phyloP scores from a whole-genome alignment of 2,888 invertebrate genomes.

The Hypsopygia costalis region DNA sequence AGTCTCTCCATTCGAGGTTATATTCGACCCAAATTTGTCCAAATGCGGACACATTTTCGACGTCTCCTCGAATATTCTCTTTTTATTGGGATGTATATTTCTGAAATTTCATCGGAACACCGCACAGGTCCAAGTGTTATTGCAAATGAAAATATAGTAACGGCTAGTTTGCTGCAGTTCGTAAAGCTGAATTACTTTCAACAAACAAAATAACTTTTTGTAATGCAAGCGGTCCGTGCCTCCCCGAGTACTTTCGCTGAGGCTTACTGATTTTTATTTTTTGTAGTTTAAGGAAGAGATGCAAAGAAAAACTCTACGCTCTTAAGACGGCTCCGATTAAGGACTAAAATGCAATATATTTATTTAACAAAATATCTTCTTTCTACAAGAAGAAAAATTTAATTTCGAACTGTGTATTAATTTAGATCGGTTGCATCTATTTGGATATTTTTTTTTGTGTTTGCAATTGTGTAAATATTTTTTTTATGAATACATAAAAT shows the following conservation, averaged over 20 bases:
- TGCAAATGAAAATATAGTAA: conserved; percentile 46
- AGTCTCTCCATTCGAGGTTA: conserved; percentile 56
- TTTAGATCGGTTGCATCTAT: too few species aligned
- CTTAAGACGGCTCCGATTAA: too few species aligned
- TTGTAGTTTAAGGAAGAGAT: conserved; percentile 1
- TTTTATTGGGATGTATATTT: conserved; percentile 66
- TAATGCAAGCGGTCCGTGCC: conserved; percentile 2
- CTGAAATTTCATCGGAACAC: conserved; percentile 46
- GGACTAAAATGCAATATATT: too few species aligned
- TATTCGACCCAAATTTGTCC: conserved; percentile 66
- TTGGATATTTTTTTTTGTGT: too few species aligned
- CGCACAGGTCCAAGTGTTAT: conserved; percentile 37
- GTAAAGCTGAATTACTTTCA: conserved; percentile 22
- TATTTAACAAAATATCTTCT: too few species aligned
- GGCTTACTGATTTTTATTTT: conserved; percentile 5
- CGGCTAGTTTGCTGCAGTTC: conserved; percentile 31
- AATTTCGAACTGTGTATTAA: too few species aligned
- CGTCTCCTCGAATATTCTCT: conserved; percentile 51
- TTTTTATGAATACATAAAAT: too few species aligned
- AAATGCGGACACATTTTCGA: conserved; percentile 63
- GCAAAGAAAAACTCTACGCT: too few species aligned
- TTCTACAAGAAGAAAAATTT: too few species aligned
- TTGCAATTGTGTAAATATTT: too few species aligned
- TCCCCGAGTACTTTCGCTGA: conserved; percentile 5
- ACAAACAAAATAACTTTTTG: conserved; percentile 7